These are phyloP conservation scores for Ochotona princeps DNA, from an alignment of 2,113 vertebrate species.

Conservation along the genomic window DNA sequence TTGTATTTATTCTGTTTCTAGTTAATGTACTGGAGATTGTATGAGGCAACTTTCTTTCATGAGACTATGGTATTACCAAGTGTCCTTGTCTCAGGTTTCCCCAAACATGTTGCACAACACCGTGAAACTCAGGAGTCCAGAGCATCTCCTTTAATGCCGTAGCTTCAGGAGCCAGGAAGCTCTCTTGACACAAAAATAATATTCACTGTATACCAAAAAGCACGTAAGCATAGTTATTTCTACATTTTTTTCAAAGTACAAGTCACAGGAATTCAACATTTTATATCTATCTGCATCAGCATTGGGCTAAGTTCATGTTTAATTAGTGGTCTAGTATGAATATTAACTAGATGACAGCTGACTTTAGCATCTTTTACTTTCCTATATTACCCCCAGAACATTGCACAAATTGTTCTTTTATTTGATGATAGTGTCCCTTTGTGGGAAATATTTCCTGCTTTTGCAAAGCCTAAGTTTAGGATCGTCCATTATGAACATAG, in stretches of 20 bases:
- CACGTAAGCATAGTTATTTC: not conserved
- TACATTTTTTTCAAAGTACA: not conserved
- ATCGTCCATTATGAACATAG: not conserved
- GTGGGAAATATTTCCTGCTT: not conserved
- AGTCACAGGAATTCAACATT: not conserved
- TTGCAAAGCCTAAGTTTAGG: slow-evolving; percentile 10
- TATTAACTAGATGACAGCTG: not conserved
- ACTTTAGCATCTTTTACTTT: not conserved
- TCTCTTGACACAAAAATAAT: not conserved
- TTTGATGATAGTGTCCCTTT: not conserved
- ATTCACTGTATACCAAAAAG: not conserved
- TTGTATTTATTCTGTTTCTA: not conserved
- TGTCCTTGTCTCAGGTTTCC: not conserved
- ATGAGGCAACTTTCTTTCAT: not conserved
- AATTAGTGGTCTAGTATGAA: not conserved
- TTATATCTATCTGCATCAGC: not conserved
- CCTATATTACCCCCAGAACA: not conserved
- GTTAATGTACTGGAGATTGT: not conserved
- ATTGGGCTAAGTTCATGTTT: not conserved
- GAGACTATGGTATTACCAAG: not conserved
- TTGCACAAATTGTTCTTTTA: not conserved
- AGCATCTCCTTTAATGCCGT: not conserved
- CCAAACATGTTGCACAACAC: too few relatives aligned
- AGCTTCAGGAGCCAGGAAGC: not conserved
- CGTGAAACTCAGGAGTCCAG: not conserved